Evolutionary conservation across 2,888 invertebrate genomes (phyloP).

Genomic region (Lasioglossum lativentre): DNA sequence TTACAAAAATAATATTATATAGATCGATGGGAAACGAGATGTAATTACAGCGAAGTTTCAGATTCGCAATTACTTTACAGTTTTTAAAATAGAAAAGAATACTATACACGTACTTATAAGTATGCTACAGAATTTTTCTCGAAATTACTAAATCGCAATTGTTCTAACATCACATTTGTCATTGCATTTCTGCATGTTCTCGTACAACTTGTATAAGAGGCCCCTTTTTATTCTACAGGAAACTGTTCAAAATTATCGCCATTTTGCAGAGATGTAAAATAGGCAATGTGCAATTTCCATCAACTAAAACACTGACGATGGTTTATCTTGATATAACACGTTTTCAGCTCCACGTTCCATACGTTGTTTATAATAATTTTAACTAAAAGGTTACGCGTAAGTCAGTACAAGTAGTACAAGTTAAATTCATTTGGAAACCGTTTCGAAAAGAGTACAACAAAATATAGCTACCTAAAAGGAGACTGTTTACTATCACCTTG

Average conservation of each 20-base stretch:
- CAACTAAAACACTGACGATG: not conserved
- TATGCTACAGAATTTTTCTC: not conserved
- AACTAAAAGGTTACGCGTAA: not conserved
- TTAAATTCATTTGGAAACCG: not conserved
- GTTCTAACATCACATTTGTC: conserved; percentile 7
- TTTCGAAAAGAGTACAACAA: not conserved
- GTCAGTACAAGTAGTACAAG: not conserved
- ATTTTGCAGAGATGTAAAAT: not conserved
- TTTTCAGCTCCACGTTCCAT: not conserved
- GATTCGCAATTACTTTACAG: not conserved
- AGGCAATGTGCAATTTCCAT: not conserved
- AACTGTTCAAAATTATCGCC: not conserved
- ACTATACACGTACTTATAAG: not conserved
- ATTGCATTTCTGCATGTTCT: not conserved
- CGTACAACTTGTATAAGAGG: not conserved
- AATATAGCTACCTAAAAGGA: not conserved
- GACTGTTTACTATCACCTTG: not conserved
- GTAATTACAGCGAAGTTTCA: not conserved
- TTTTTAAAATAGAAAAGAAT: not conserved
- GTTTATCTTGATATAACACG: not conserved
- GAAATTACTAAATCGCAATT: not conserved
- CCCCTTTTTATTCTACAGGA: not conserved
- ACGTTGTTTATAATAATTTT: not conserved
- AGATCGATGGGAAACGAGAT: not conserved
- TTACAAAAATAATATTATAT: not conserved